phyloP scores from a whole-genome alignment of 1,140 invertebrate species.

The Temnothorax nylanderi region DNA sequence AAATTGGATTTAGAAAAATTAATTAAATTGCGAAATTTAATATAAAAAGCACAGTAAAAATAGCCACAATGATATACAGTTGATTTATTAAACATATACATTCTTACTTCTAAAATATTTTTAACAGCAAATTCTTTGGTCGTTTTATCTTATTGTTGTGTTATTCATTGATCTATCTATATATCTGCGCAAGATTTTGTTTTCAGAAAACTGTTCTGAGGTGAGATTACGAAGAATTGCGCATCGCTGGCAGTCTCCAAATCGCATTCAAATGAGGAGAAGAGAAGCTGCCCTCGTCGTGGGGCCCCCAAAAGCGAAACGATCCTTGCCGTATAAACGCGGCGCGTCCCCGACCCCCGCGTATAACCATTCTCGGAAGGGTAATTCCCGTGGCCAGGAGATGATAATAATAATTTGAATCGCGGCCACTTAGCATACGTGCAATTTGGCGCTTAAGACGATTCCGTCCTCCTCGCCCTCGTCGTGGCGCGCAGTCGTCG shows the following conservation, averaged over 20 bases:
- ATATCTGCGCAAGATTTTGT: neutral
- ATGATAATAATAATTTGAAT: constrained; percentile 83
- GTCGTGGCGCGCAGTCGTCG: neutral
- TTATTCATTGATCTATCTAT: neutral
- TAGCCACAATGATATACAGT: neutral
- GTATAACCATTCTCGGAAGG: constrained; percentile 81
- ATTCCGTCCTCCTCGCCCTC: constrained; percentile 69
- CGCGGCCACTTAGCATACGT: constrained; percentile 81
- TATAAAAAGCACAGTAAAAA: neutral
- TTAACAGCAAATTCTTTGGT: neutral
- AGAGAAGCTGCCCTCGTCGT: constrained; percentile 20
- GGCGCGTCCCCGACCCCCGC: constrained; percentile 27
- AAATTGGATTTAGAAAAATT: neutral
- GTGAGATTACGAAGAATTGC: constrained; percentile 13
- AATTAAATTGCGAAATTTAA: neutral
- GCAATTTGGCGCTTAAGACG: constrained; percentile 81
- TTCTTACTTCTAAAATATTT: neutral
- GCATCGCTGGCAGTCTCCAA: constrained; percentile 73
- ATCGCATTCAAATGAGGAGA: constrained; percentile 82
- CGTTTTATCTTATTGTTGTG: neutral
- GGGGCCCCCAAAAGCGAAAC: constrained; percentile 59
- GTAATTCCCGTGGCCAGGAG: constrained; percentile 67
- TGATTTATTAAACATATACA: neutral
- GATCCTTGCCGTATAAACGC: constrained; percentile 56
- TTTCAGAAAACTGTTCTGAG: neutral